Evolutionary conservation across 37 sponge, comb jelly and placozoan genomes (phyloP), one percentile per base, ranked within the genome.

Genomic region (Aplysina aerophoba): DNA sequence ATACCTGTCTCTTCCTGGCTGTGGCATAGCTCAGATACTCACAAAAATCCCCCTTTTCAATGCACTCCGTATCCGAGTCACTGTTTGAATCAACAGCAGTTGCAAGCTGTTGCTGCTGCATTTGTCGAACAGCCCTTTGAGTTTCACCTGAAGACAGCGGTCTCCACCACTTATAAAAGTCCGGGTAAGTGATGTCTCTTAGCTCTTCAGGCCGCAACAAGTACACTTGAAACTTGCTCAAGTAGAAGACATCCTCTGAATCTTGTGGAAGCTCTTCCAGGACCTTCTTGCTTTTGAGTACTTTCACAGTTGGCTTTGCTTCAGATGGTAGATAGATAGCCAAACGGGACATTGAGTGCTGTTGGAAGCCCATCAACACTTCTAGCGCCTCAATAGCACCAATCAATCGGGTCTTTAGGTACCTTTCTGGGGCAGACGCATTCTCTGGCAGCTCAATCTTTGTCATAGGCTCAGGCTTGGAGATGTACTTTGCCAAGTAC

Each of bases 141-240:
- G 39, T 21, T 28, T 79, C 79, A 13, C 4, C 6, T 21, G 55
- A 3, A 40, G 3, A 3, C 1, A 21, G 3, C 21, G 2, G 22
- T 21, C 79, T 1, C 79, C 79, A 79, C 79, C 79, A 79, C 59
- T 80, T 25, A 22, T 35, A 80, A 1, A 34, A 55, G 15, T 59
- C 59, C 27, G 58, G 81, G 59, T 80, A 80, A 20, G 81, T 80
- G 15, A 80, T 80, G 59, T 54, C 33, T 0, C 14, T 30, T 2
- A 80, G n/a, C 15, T 55, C 30, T 0, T 24, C 33, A 0, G 57
- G 27, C 0, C 81, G 16, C 0, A 35, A 11, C 13, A 79, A 19
- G 24, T 79, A 79, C 3, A 12, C 15, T n/a, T 79, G 25, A 79
- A 79, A 79, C 19, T 34, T 38, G 12, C 53, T 55, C 34, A 8